These are phyloP conservation scores for Hydraecia micacea DNA, from an alignment of 2,888 invertebrate genomes.

Conservation along the genomic window DNA sequence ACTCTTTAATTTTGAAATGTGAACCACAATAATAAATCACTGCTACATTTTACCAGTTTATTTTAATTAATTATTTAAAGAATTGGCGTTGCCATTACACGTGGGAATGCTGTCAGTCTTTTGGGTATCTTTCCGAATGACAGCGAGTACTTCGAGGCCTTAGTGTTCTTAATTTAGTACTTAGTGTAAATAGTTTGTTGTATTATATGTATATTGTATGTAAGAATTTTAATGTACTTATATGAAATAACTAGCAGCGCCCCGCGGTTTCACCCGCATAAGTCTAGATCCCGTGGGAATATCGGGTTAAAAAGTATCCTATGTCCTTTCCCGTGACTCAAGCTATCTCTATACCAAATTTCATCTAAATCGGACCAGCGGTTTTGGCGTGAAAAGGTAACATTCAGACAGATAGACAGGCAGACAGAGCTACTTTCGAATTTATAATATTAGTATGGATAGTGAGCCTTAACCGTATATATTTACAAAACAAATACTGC, in stretches of 20 bases:
- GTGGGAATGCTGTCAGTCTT: slow-evolving; percentile 1
- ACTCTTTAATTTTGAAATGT: neutral
- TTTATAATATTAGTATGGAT: too few relatives aligned
- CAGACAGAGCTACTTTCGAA: too few relatives aligned
- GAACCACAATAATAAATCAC: neutral
- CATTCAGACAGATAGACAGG: too few relatives aligned
- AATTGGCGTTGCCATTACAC: neutral
- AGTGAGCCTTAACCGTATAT: neutral
- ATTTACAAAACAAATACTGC: neutral
- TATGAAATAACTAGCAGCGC: too few relatives aligned
- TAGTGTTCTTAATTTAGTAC: neutral
- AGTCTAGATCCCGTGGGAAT: too few relatives aligned
- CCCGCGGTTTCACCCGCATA: too few relatives aligned
- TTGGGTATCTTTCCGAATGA: neutral
- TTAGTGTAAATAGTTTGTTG: neutral
- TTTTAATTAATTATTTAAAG: neutral
- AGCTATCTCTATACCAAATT: too few relatives aligned
- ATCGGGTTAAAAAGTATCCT: too few relatives aligned
- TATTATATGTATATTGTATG: neutral
- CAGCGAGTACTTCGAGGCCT: neutral
- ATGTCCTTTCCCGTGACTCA: too few relatives aligned
- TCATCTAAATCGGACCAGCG: too few relatives aligned
- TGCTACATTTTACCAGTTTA: neutral
- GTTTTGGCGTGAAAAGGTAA: too few relatives aligned
- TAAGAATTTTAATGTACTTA: neutral